Conservation (phyloP, 2,888 invertebrate genomes). For the Zygogramma bicolorata region DNA sequence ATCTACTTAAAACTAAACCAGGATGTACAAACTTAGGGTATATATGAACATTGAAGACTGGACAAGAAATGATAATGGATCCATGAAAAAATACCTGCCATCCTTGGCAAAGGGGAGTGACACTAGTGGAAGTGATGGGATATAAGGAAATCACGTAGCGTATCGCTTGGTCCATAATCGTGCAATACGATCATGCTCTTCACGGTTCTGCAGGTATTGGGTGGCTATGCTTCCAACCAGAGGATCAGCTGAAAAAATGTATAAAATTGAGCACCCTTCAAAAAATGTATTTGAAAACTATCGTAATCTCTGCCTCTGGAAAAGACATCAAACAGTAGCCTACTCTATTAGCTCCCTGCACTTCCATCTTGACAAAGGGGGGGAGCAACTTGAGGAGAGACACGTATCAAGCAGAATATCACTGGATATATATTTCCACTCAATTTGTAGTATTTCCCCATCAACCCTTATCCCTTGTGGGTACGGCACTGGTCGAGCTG, state of each 20-base stretch:
- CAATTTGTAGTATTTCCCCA: too few species aligned
- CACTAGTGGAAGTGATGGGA: slow-evolving; percentile 57
- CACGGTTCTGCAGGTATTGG: slow-evolving; percentile 96
- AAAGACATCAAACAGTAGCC: too few species aligned
- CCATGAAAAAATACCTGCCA: slow-evolving; percentile 60
- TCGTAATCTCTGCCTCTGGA: too few species aligned
- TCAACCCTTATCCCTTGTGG: too few species aligned
- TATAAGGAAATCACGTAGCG: slow-evolving; percentile 82
- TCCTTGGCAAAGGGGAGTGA: slow-evolving; percentile 62
- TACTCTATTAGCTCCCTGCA: too few species aligned
- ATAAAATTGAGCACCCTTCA: too few species aligned
- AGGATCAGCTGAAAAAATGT: slow-evolving; percentile 90
- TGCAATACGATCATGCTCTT: slow-evolving; percentile 98
- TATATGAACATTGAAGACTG: slow-evolving; percentile 49
- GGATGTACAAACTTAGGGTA: slow-evolving; percentile 50
- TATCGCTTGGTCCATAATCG: slow-evolving; percentile 99
- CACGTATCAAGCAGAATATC: too few species aligned
- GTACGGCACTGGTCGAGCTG: too few species aligned
- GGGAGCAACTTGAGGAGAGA: too few species aligned
- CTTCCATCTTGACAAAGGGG: too few species aligned
- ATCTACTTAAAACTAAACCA: slow-evolving; percentile 48
- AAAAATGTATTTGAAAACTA: neutral
- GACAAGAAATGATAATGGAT: slow-evolving; percentile 46
- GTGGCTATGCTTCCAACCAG: slow-evolving; percentile 98
- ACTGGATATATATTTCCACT: too few species aligned